Evolutionary conservation across 2,888 invertebrate species (phyloP), one percentile per base, ranked within the genome.

Genomic region (Cataglyphis rosenhaueri): DNA sequence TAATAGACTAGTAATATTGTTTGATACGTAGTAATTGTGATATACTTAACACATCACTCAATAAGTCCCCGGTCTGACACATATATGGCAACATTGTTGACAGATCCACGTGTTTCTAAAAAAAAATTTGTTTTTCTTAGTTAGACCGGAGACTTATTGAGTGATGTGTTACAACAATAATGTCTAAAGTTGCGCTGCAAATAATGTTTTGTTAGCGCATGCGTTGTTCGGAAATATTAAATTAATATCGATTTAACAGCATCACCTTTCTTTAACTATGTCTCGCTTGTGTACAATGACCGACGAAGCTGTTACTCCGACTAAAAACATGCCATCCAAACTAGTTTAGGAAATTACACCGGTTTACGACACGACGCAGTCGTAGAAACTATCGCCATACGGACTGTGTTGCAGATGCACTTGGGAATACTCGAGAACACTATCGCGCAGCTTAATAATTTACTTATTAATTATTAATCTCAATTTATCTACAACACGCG

Each of bases 401-500:
- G 79, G 79, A 83, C 79, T 64, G 64, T 65, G 62, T 78, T 75
- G 76, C 70, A 32, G 38, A n/a, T 64, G 32, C 61, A 62, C 81
- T 2, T 61, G 81, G 75, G 84, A 81, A 82, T 79, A 75, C 78
- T n/a, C 18, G 65, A 35, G 57, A 64, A 64, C 21, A 55, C 62
- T 15, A 61, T 55, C 48, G 52, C 35, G 18, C 64, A 74, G 85
- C 82, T 85, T 87, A 84, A 84, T 86, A 84, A 87, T 83, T 86
- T 78, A 85, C 87, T 61, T 66, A 84, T 87, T 87, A 86, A 85
- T 81, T 84, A 82, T 88, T 87, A 82, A 81, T 87, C 57, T 68
- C 83, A 82, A 84, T 86, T 79, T 73, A 38, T 76, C 25, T 52
- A 74, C 25, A 32, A 71, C 44, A 32, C 38, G 57, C 32, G 48